Base-by-base conservation (phyloP, 1,140 invertebrate genomes). In the Pseudomyrmex sp. region DNA sequence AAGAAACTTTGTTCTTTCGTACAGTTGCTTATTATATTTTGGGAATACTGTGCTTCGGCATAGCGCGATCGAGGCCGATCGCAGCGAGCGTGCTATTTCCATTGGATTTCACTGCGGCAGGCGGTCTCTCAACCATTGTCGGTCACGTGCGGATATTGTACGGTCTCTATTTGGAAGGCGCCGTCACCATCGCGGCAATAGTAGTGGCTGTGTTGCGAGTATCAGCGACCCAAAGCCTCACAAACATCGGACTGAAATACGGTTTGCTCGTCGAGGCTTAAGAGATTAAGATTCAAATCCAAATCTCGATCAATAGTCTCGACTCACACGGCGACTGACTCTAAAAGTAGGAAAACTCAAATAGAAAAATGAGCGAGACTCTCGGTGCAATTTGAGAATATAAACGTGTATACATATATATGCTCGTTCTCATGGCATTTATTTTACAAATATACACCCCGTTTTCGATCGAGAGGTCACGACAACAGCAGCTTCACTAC, bases 51-150 rank as follows among this genome's bases (percentile, higher is more conserved):
- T 86, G 95, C 3, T 97, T 97, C 80, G 96, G 96, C 5, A 92
- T 96, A 7, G 92, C 95, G 7, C 93, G 96, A 77, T 85, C 93
- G 26, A 94, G 95, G 73, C 92, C 94, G 10, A 89, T 95, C 1
- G 91, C 95, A 4, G 95, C 96, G n/a, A 94, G 95, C 84, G 88
- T 96, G 8, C 93, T 97, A 87, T 97, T 97, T 90, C 96, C 96
- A 2, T 88, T 97, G 79, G 96, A 97, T 89, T 97, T 97, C 84
- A 96, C 96, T 3, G 96, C 96, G 2, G 95, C 95, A 2, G 96
- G 96, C 56, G 96, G 96, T 48, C 95, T 96, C 8, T 96, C 96
- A 23, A 95, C 93, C 8, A 96, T 96, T 54, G 92, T 95, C 69
- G 95, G 95, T 18, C 91, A 95, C 63, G 93, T 96, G 8, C 93